Evolutionary conservation across 2,113 vertebrate genomes (phyloP).

Genomic region (Gymnarchus niloticus): DNA sequence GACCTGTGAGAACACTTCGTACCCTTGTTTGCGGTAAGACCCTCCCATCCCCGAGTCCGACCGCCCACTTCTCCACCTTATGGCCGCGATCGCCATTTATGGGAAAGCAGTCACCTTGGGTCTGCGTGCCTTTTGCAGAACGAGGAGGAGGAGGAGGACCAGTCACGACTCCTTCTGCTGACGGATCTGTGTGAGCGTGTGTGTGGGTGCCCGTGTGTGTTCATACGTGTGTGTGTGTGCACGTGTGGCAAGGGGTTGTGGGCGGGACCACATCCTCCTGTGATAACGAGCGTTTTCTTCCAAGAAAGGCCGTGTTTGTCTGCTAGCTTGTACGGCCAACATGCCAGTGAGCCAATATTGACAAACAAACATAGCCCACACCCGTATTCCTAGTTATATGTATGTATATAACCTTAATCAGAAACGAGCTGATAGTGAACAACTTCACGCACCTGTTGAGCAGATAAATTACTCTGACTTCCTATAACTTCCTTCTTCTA

Average conservation of each 20-base stretch:
- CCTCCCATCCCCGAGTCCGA: not conserved
- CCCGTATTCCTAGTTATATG: not conserved
- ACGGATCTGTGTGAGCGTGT: not conserved
- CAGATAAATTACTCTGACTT: not conserved
- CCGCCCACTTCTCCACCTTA: not conserved
- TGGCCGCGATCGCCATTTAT: not conserved
- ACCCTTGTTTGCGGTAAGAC: not conserved
- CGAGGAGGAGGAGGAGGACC: not conserved
- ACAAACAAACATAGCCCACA: not conserved
- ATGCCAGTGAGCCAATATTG: not conserved
- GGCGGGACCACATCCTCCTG: slow-evolving; percentile 1
- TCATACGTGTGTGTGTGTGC: not conserved
- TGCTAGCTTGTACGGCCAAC: not conserved
- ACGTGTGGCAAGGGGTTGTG: not conserved
- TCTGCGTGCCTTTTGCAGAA: not conserved
- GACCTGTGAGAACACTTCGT: not conserved
- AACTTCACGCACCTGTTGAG: not conserved
- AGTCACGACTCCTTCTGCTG: slow-evolving; percentile 11
- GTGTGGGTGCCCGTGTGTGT: not conserved
- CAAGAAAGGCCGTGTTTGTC: not conserved
- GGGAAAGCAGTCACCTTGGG: not conserved
- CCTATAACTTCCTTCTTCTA: not conserved
- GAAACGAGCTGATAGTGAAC: not conserved
- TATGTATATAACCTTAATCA: not conserved
- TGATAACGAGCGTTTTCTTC: not conserved